Base-by-base conservation (phyloP, 2,113 vertebrate genomes). In the Panurus biarmicus region DNA sequence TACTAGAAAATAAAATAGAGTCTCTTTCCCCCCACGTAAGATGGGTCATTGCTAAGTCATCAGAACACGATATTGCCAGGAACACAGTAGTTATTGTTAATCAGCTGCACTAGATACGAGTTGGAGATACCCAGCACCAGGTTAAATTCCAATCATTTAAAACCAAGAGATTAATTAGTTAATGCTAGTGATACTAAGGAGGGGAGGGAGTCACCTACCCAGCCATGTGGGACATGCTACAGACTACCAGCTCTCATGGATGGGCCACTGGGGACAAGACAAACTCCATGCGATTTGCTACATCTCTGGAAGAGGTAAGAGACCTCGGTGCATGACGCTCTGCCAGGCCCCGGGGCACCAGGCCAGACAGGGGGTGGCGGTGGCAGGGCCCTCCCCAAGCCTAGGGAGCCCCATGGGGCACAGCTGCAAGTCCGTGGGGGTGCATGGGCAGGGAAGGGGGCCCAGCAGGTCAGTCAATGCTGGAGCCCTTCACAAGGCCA, bases 211-310 rank as follows among this genome's bases (percentile, higher is more conserved):
- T 97, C 96, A 97, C 97, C 98, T 97, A 97, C 97, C 98, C 97
- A 98, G 98, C 97, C 97, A 98, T 98, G 98, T 97, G 98, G 98
- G 97, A 98, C 99, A 99, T 99, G 99, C 99, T 97, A 98, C 98
- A 98, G 96, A 98, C 97, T 98, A 98, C 97, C 96, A 98, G 98
- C 98, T 98, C 97, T 98, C 98, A 96, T 96, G 90, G 97, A 98
- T 97, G 97, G 96, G 97, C 98, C 97, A 96, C 96, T 98, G 97
- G 96, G 97, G 97, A 98, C 95, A 97, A 98, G 95, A 98, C 98
- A 98, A 98, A 98, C 97, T 98, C 98, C 99, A 99, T 99, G 99
- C 98, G 98, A 97, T 98, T 98, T 99, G 99, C 99, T 99, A 99
- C 98, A 99, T 98, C 96, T 98, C 97, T 98, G 96, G 98, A 98